A percentile compares a stretch with the other conserved stretches of the same genome.
These are phyloP conservation scores for Epizoanthus scotinus DNA, from an alignment of 92 coral and sea anemone species.

Conservation along the genomic window DNA sequence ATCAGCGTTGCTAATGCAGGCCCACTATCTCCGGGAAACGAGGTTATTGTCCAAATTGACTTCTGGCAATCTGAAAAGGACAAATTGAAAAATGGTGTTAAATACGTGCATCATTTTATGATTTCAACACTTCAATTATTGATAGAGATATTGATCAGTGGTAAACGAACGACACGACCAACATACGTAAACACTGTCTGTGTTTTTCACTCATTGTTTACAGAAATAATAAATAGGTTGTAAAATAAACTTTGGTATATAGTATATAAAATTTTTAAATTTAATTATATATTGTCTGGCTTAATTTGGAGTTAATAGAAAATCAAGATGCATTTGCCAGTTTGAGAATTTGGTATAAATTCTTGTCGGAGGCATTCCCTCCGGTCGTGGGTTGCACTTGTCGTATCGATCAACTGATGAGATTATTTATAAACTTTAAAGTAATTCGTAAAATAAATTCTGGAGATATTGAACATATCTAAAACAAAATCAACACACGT, in stretches of 20 bases:
- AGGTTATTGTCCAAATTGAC: background rate
- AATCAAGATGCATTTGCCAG: background rate
- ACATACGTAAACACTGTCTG: slow-evolving; percentile 8
- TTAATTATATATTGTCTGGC: background rate
- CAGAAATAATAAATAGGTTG: slow-evolving; percentile 17
- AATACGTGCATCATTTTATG: background rate
- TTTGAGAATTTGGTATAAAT: background rate
- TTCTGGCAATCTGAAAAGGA: background rate
- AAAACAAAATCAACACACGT: background rate
- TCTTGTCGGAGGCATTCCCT: background rate
- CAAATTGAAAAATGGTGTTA: slow-evolving; percentile 20
- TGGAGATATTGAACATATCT: background rate
- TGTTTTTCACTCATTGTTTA: background rate
- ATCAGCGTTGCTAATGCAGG: background rate
- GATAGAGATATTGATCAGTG: slow-evolving; percentile 24
- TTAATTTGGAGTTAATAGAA: background rate
- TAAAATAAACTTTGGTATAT: background rate
- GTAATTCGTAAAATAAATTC: background rate
- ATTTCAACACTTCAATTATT: background rate
- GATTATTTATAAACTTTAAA: background rate
- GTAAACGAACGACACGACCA: background rate
- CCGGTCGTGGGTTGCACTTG: background rate
- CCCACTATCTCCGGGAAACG: background rate
- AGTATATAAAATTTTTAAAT: background rate
- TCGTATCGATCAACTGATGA: background rate